Base-by-base conservation (phyloP, 2,113 vertebrate species). In the Silurus glanis region DNA sequence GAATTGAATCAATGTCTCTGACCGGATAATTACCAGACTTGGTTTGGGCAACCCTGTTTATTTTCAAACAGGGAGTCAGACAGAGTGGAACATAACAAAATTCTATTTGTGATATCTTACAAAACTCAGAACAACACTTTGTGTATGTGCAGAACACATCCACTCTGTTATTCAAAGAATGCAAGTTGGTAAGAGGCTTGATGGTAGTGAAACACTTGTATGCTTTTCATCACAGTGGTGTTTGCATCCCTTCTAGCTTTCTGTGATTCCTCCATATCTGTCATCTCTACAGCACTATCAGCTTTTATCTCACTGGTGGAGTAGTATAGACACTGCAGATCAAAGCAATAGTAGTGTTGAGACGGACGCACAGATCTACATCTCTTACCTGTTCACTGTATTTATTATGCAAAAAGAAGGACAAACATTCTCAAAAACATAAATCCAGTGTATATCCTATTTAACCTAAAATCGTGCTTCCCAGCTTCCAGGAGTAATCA, bases 41-140 rank as follows among this genome's bases (percentile, higher is more conserved):
- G 56, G 47, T 59, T 80, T 21, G 17, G 8, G 78, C 55, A 80
- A 21, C 1, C 45, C 78, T 47, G 56, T 13, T 80, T 61, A 80
- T 80, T 61, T 80, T 80, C 17, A 61, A 6, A 10, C 16, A 37
- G 59, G 55, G 9, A 45, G 76, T 37, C 55, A 59, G 56, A 13
- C 5, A 56, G 16, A 56, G n/a, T 53, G 75, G 23, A 55, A 25
- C 10, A 80, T 21, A 56, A 80, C 14, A 80, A 37, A 59, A 59
- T 45, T 59, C 78, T 37, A 25, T 59, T 59, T 45, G n/a, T 58
- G 13, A 37, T 28, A 25, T 79, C n/a, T 80, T 80, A 5, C 55
- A 80, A 80, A 80, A 80, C 53, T 56, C n/a, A 37, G 14, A 80
- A 58, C 14, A 79, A 37, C 25, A 28, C 53, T n/a, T 79, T 79